Base-by-base conservation (phyloP, 2,797 vertebrate species). In the Paedocypris micromegethes region DNA sequence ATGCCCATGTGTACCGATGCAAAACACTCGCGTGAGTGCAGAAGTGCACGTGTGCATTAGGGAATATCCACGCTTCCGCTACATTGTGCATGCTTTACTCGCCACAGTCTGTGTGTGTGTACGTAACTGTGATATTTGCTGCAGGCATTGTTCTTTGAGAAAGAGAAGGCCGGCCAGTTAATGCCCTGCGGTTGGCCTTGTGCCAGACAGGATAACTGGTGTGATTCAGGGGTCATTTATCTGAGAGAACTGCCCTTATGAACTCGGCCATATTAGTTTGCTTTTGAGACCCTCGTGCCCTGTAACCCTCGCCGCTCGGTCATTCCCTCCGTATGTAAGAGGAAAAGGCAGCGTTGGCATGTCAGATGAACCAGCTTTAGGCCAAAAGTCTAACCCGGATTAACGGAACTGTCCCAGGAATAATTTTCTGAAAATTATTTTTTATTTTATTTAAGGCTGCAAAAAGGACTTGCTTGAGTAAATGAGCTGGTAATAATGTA, bases 291-390 rank as follows among this genome's bases (percentile, higher is more conserved):
- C 59, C 51, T 44, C 51, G 40, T 56, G n/a, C 38, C 2, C 40
- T 73, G 80, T 79, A 3, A 7, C 78, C 80, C 37, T 53, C 6
- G 56, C 80, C 79, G 82, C 78, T 77, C 1, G 5, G 55, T 78
- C 77, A 84, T 84, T 85, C 80, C 78, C 77, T 81, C 83, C 85
- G 80, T 82, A 78, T 8, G 55, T 38, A 58, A 59, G 58, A 6
- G 41, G 53, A 38, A n/a, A 51, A n/a, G 5, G 52, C 54, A 23
- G 38, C 46, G 9, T 23, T 23, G 23, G 23, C 23, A 23, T 23
- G 23, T 23, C 23, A 23, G 23, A 23, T 23, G 23, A 23, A 23
- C 23, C 23, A 23, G 23, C 23, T 23, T 23, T 23, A 23, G 23
- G 23, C 23, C 23, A 23, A 23, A 23, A 23, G 23, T 23, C 23